These are phyloP conservation scores for Cephus pygmeus DNA, from an alignment of 2,888 invertebrate genomes.

Conservation along the genomic window DNA sequence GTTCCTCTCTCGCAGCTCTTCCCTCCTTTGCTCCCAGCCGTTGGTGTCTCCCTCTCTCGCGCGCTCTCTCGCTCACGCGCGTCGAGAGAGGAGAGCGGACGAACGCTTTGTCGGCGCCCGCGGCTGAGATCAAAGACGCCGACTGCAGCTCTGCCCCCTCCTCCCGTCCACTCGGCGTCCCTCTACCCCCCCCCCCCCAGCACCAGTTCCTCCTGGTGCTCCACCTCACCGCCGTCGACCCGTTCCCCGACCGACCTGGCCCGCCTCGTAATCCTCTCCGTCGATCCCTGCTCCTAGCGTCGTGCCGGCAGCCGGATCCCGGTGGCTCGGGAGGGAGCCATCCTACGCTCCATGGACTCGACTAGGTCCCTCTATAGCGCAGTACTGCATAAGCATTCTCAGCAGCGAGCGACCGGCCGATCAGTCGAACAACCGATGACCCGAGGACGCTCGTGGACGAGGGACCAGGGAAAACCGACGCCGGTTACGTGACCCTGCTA, in stretches of 20 bases:
- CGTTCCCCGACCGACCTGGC: slow-evolving; percentile 18
- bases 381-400: not conserved
- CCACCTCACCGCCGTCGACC: slow-evolving; percentile 25
- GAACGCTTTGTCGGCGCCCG: slow-evolving; percentile 64
- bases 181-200: slow-evolving; percentile 25
- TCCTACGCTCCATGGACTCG: not conserved
- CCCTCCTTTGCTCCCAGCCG: slow-evolving; percentile 20
- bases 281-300: slow-evolving; percentile 20
- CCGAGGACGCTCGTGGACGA: not conserved
- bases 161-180: slow-evolving; percentile 13
- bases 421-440: not conserved
- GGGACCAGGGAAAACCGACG: slow-evolving; percentile 47
- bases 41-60: slow-evolving; percentile 27
- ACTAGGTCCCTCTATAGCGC: not conserved
- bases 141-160: slow-evolving; percentile 38
- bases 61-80: slow-evolving; percentile 5
- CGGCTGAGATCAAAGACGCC: slow-evolving; percentile 63
- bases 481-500: slow-evolving; percentile 34
- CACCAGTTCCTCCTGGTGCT: slow-evolving; percentile 35
- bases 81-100: slow-evolving; percentile 41
- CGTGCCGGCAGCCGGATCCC: not conserved
- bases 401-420: not conserved
- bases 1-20: slow-evolving; percentile 9
- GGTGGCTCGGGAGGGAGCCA: not conserved
- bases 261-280: slow-evolving; percentile 20